Evolutionary conservation across 2,888 invertebrate genomes (phyloP), one percentile per base, ranked within the genome.

Genomic region (Dryococelus australis): DNA sequence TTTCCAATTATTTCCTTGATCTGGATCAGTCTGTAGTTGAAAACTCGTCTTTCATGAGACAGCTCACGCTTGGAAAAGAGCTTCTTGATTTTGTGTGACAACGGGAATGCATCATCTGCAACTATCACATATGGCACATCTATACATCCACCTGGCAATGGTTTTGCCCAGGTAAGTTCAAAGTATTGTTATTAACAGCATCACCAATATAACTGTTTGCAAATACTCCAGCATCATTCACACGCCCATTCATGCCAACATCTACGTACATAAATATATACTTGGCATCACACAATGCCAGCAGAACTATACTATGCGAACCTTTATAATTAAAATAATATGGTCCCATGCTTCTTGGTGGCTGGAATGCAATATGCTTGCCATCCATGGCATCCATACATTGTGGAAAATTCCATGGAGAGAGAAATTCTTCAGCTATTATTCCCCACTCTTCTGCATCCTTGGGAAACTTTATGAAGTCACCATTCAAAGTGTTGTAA

Each of bases 41-140:
- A 83, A 83, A 83, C 43, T 83, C 83, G n/a, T 83, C 24, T 83
- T 43, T 83, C 83, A 28, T 83, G 28, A 83, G 83, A 35, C 24
- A 83, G 83, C 35, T 24, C 83, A 35, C 83, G 28, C 24, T 35
- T 12, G 65, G 65, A 65, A 43, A 35, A 27, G 12, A 4, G 83
- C 83, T 83, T 83, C 83, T 26, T 83, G 28, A 83, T 6, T 13
- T 83, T 83, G 28, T 8, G 35, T 83, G 83, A 83, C 28, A 83
- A 24, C 16, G 83, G 43, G 24, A 83, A 83, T 26, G 83, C 83
- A 83, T 27, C 10, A 83, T 83, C 83, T 28, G 83, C 83, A 83
- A 83, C 83, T 35, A 83, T 35, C 13, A 83, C 16, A 24, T 83
- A 83, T 27, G 83, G 83, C 28, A 83, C 43, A 16, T 28, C 43